phyloP scores from a whole-genome alignment of 1,140 invertebrate species.

The Venustaconcha ellipsiformis region DNA sequence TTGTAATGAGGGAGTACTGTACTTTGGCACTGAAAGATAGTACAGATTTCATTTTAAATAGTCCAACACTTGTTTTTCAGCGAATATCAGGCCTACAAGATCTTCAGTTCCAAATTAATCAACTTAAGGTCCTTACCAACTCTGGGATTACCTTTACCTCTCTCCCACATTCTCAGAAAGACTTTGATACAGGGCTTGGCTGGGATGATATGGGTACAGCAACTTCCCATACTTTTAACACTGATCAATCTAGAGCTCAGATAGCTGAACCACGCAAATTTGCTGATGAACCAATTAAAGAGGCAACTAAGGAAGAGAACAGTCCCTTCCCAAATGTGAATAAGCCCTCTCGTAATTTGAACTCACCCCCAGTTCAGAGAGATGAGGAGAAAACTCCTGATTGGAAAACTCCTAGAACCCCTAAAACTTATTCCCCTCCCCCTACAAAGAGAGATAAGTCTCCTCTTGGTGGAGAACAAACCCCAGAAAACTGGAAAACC shows the following conservation, averaged over 20 bases:
- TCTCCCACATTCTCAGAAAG: slow-evolving; percentile 26
- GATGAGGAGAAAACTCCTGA: no score
- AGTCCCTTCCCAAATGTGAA: slow-evolving; percentile 15
- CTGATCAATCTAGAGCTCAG: slow-evolving; percentile 13
- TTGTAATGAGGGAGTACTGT: not conserved
- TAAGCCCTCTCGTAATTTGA: no score
- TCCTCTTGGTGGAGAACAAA: slow-evolving; percentile 13
- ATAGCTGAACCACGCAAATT: slow-evolving; percentile 13
- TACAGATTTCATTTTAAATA: not conserved
- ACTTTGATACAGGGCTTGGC: slow-evolving; percentile 34
- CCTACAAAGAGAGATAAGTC: no score
- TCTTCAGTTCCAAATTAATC: slow-evolving; percentile 53
- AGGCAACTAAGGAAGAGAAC: slow-evolving; percentile 18
- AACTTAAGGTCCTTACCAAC: slow-evolving; percentile 41
- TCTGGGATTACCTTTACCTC: slow-evolving; percentile 14
- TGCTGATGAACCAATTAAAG: slow-evolving; percentile 6
- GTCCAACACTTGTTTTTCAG: slow-evolving; percentile 39
- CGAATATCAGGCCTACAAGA: slow-evolving; percentile 52
- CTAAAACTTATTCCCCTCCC: no score
- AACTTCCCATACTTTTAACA: slow-evolving; percentile 13
- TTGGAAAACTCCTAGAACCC: no score
- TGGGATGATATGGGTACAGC: slow-evolving; percentile 44
- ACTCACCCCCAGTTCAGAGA: no score
- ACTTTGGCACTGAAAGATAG: not conserved
- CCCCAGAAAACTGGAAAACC: slow-evolving; percentile 31